Evolutionary conservation across 2,888 invertebrate genomes (phyloP).

Genomic region (Idaea aversata): DNA sequence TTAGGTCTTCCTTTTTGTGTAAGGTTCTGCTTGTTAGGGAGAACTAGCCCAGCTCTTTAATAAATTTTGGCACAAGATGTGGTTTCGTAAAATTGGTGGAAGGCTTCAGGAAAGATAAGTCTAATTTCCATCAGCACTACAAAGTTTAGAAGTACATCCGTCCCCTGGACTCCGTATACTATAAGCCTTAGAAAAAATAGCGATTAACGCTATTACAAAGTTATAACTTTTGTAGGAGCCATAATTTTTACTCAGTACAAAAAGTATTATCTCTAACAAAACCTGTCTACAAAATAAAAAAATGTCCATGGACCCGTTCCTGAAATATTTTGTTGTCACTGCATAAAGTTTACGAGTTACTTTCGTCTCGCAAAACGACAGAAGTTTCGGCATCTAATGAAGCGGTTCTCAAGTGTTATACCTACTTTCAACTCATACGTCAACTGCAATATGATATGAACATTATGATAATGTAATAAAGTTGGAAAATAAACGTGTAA

Average conservation of each 20-base stretch:
- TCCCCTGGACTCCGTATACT: no score
- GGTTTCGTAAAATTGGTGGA: no score
- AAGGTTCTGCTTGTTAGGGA: no score
- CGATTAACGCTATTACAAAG: no score
- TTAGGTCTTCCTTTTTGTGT: no score
- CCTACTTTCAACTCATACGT: constrained; percentile 39
- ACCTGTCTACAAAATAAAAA: not conserved
- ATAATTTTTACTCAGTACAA: not conserved
- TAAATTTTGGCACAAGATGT: no score
- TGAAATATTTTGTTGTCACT: constrained; percentile 75
- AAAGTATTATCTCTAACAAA: not conserved
- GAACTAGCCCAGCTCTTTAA: no score
- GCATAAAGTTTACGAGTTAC: constrained; percentile 76
- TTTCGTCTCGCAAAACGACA: constrained; percentile 57
- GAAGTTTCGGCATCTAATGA: constrained; percentile 51
- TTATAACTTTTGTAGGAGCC: not conserved
- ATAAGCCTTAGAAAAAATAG: no score
- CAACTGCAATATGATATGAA: constrained; percentile 24
- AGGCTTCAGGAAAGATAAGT: no score
- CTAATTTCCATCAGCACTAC: no score
- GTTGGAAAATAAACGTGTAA: no score
- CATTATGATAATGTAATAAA: not conserved
- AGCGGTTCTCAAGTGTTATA: constrained; percentile 38
- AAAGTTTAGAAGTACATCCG: no score
- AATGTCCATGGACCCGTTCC: constrained; percentile 43